These are phyloP conservation scores for Zaprionus ghesquierei DNA, from an alignment of 1,140 invertebrate species.

Conservation along the genomic window DNA sequence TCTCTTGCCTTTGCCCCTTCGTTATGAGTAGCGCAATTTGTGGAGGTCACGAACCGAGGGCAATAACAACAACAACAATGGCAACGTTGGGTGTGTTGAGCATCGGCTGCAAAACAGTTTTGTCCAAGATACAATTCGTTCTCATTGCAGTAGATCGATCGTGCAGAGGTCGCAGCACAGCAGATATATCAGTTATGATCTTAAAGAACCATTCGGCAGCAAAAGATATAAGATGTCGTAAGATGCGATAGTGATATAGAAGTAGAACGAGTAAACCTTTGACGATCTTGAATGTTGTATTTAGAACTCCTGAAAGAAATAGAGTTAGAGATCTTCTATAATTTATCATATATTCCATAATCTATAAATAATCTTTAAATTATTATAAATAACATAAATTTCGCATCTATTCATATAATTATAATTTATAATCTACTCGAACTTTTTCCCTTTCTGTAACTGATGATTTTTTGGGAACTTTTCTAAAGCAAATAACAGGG, in stretches of 20 bases:
- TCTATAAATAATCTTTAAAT: no score
- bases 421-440: no score
- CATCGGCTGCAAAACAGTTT: no score
- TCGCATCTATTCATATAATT: no score
- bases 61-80: constrained; percentile 5
- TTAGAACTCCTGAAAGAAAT: no score
- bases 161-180: neutral
- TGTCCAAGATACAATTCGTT: constrained; percentile 12
- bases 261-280: neutral
- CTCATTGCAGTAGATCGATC: neutral
- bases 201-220: neutral
- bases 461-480: neutral
- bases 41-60: constrained; percentile 63
- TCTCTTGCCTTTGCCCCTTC: neutral
- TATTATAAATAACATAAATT: no score
- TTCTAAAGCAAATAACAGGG: neutral
- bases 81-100: constrained; percentile 24
- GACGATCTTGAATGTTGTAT: no score
- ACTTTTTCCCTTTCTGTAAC: neutral
- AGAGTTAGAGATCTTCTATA: no score
- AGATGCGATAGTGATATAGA: neutral
- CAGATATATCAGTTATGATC: neutral
- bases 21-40: constrained; percentile 45
- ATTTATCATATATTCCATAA: no score
- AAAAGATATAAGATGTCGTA: neutral